Conservation (phyloP, 2,113 vertebrate species). For the Brachypodius melanocephalos region DNA sequence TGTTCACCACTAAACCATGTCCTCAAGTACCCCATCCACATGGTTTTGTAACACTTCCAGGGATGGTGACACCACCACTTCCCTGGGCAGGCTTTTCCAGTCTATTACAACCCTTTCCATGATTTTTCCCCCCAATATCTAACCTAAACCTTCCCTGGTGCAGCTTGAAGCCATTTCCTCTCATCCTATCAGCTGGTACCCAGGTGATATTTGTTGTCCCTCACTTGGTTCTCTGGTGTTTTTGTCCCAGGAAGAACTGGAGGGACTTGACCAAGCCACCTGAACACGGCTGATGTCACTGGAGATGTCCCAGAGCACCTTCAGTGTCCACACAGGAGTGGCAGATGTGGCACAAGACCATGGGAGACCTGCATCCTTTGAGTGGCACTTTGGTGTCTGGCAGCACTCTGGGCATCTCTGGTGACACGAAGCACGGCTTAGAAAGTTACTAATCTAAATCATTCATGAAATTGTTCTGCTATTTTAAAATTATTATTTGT, state of each 20-base stretch:
- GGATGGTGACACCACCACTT: background rate
- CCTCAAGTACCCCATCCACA: background rate
- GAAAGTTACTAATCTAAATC: background rate
- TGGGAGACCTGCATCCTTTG: background rate
- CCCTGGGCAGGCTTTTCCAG: background rate
- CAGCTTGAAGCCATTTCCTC: background rate
- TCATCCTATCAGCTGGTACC: background rate
- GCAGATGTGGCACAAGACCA: background rate
- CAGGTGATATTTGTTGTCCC: background rate
- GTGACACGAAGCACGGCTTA: rapidly evolving
- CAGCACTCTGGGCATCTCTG: background rate
- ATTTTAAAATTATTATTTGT: background rate
- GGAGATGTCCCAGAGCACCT: background rate
- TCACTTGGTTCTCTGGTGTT: background rate
- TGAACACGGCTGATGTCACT: background rate
- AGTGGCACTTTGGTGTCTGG: background rate
- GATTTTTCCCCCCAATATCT: rapidly evolving
- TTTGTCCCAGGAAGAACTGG: background rate
- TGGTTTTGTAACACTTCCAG: background rate
- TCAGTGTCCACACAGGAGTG: background rate
- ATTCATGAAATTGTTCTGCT: background rate
- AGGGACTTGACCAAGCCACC: background rate
- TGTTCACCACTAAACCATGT: background rate
- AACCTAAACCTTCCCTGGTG: background rate
- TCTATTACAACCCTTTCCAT: background rate